Conservation (phyloP, 2,797 vertebrate genomes). For the Sebastes miniatus region DNA sequence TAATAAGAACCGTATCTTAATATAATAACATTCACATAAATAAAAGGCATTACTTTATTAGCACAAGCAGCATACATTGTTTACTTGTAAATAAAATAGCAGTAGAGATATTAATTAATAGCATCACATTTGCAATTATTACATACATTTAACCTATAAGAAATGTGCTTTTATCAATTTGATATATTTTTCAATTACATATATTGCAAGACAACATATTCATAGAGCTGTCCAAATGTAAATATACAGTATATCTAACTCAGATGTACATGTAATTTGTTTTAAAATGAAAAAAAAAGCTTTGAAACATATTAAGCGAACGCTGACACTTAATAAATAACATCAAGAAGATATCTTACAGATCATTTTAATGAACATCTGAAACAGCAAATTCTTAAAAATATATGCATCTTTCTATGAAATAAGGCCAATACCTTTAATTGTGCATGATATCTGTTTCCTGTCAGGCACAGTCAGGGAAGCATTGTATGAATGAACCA, state of each 20-base stretch:
- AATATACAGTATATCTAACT: neutral
- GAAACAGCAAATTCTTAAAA: slow-evolving; percentile 67
- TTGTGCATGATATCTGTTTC: slow-evolving; percentile 44
- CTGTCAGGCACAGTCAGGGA: slow-evolving; percentile 40
- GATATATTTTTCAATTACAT: neutral
- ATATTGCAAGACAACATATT: neutral
- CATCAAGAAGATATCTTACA: slow-evolving; percentile 36
- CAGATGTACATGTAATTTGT: neutral
- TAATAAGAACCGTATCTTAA: neutral
- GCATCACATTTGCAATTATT: neutral
- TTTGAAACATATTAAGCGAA: neutral
- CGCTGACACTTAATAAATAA: slow-evolving; percentile 34
- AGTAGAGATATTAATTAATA: neutral
- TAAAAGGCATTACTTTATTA: slow-evolving; percentile 36
- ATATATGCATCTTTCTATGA: slow-evolving; percentile 65
- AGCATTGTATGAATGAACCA: slow-evolving; percentile 28
- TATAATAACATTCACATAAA: neutral
- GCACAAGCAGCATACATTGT: neutral
- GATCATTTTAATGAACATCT: slow-evolving; percentile 74
- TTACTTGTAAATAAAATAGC: neutral
- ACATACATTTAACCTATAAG: neutral
- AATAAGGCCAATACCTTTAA: slow-evolving; percentile 59
- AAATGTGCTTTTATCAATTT: neutral
- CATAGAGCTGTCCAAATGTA: neutral
- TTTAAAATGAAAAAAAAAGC: neutral